A percentile compares a stretch with the other conserved stretches of the same genome.
phyloP scores from a whole-genome alignment of 2,888 invertebrate genomes.

The Conops quadrifasciatus region DNA sequence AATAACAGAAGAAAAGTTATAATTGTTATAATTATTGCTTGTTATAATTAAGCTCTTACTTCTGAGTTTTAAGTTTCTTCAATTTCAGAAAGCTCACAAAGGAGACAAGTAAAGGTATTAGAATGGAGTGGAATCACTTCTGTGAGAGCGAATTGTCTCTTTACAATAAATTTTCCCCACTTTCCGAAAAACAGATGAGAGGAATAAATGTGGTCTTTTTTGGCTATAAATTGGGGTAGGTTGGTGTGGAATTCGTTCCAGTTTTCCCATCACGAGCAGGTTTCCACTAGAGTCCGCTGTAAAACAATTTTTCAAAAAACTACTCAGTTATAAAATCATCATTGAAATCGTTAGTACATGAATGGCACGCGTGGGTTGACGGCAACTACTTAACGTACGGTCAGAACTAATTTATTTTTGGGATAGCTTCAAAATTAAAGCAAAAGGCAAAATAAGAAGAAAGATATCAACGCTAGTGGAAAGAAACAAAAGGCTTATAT shows the following conservation, averaged over 20 bases:
- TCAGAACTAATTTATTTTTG: conserved; percentile 5
- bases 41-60: no score
- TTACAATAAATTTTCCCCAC: conserved; percentile 1
- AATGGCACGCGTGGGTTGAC: conserved; percentile 46
- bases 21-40: no score
- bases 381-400: not conserved
- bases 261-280: conserved; percentile 35
- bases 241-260: not conserved
- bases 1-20: no score
- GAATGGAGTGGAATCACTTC: no score
- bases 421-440: not conserved
- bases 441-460: not conserved
- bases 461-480: not conserved
- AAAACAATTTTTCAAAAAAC: conserved; percentile 49
- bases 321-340: conserved; percentile 60
- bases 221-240: no score
- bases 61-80: no score
- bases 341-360: conserved; percentile 57
- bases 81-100: no score
- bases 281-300: conserved; percentile 18
- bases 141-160: no score
- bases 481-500: no score
- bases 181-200: not conserved
- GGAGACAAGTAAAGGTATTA: no score
- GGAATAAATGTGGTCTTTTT: no score